A percentile compares a stretch with the other conserved stretches of the same genome.
These are phyloP conservation scores for Onchidella celtica DNA, from an alignment of 2,888 invertebrate genomes.

Conservation along the genomic window DNA sequence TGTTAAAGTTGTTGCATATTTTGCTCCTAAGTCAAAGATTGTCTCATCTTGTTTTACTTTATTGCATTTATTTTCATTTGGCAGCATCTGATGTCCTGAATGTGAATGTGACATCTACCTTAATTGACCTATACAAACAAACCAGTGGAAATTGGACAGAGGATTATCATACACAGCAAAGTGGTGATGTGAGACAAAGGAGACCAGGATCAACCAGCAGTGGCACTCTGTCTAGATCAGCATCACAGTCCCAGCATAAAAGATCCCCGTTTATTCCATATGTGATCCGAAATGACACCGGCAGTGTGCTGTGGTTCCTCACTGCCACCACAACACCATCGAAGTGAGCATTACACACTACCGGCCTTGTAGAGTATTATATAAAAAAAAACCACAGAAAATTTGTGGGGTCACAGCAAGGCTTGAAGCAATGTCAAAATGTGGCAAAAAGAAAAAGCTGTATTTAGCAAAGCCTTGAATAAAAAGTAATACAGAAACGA, in stretches of 20 bases:
- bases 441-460: no score
- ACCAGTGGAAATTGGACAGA: conserved; percentile 90
- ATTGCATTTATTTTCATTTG: no score
- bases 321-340: conserved; percentile 85
- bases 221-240: background rate
- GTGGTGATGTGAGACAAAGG: background rate
- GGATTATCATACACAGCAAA: conserved; percentile 79
- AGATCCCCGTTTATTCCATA: conserved; percentile 97
- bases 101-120: conserved; percentile 92
- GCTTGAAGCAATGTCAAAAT: no score
- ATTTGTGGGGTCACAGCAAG: no score
- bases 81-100: conserved; percentile 88
- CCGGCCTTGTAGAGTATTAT: no score
- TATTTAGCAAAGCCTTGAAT: no score
- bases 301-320: conserved; percentile 91
- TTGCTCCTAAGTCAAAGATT: no score
- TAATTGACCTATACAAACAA: conserved; percentile 89
- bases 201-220: background rate
- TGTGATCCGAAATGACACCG: conserved; percentile 94
- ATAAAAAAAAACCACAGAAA: no score
- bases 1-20: no score
- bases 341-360: conserved; percentile 56
- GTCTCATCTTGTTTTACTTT: no score
- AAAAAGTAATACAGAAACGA: no score
- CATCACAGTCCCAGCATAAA: conserved; percentile 80